Conservation (phyloP, 2,888 invertebrate species). For the Deroplatys truncata region DNA sequence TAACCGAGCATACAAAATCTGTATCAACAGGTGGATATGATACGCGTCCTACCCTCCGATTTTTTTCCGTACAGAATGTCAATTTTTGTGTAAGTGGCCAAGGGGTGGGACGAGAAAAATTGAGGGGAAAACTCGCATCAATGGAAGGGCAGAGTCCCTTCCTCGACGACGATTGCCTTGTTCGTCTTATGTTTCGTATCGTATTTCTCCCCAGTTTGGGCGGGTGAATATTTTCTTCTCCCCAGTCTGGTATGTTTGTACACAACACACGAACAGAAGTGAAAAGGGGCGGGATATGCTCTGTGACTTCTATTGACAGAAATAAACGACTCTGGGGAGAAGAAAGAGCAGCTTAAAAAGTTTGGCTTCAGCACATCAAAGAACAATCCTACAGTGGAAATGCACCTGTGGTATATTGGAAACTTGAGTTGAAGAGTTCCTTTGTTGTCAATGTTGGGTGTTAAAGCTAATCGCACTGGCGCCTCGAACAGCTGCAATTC, state of each 20-base stretch:
- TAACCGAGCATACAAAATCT: neutral
- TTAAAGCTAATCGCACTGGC: neutral
- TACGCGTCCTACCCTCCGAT: neutral
- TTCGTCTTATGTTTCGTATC: neutral
- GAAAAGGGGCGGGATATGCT: neutral
- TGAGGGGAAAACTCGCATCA: neutral
- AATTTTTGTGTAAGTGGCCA: constrained; percentile 17
- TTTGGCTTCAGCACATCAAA: neutral
- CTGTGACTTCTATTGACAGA: constrained; percentile 11
- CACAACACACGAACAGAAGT: neutral
- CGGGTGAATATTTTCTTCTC: neutral
- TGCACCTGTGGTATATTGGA: neutral
- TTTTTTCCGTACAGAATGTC: constrained; percentile 7
- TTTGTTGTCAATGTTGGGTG: no score
- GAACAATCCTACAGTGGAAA: neutral
- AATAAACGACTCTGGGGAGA: neutral
- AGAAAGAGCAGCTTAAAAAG: neutral
- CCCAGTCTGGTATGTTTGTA: neutral
- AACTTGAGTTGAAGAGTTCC: neutral
- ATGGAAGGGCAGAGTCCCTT: neutral
- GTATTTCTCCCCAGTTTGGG: neutral
- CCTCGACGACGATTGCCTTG: neutral
- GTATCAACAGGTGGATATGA: constrained; percentile 12
- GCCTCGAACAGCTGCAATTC: neutral
- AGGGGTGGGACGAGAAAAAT: neutral